A percentile compares a stretch with the other conserved stretches of the same genome.
These are phyloP conservation scores for Myopa tessellatipennis DNA, from an alignment of 2,888 invertebrate genomes.

Conservation along the genomic window DNA sequence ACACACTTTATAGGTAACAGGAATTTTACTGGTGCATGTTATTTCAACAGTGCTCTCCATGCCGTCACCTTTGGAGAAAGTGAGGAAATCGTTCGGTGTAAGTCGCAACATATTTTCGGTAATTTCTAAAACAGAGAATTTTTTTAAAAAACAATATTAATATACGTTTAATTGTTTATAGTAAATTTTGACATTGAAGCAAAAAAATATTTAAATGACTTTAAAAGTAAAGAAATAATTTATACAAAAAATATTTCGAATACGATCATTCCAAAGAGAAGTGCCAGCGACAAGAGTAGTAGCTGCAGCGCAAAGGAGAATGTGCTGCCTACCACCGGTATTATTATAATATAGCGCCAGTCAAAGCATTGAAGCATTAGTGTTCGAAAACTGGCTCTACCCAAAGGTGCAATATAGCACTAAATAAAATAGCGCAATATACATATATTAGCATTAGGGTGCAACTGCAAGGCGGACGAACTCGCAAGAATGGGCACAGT, in stretches of 20 bases:
- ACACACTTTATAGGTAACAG: conserved; percentile 77
- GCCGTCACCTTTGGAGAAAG: conserved; percentile 71
- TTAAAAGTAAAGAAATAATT: conserved; percentile 9
- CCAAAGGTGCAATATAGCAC: no score
- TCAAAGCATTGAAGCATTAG: no score
- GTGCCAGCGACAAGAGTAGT: no score
- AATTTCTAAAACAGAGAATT: conserved; percentile 41
- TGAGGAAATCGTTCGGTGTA: conserved; percentile 77
- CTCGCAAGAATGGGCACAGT: no score
- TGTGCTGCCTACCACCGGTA: no score
- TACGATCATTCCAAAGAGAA: background rate
- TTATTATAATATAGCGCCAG: no score
- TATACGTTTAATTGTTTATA: conserved; percentile 9
- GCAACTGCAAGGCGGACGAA: no score
- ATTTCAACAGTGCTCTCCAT: conserved; percentile 75
- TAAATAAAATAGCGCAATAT: no score
- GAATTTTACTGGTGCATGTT: conserved; percentile 75
- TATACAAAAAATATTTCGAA: conserved; percentile 19
- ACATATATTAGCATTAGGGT: no score
- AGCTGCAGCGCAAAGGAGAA: no score
- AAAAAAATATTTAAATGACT: conserved; percentile 22
- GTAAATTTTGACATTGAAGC: conserved; percentile 28
- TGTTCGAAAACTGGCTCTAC: no score
- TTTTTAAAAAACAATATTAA: conserved; percentile 35
- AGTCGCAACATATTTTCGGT: conserved; percentile 73